Evolutionary conservation across 2,113 vertebrate genomes (phyloP), one percentile per base, ranked within the genome.

Genomic region (Cairina moschata): DNA sequence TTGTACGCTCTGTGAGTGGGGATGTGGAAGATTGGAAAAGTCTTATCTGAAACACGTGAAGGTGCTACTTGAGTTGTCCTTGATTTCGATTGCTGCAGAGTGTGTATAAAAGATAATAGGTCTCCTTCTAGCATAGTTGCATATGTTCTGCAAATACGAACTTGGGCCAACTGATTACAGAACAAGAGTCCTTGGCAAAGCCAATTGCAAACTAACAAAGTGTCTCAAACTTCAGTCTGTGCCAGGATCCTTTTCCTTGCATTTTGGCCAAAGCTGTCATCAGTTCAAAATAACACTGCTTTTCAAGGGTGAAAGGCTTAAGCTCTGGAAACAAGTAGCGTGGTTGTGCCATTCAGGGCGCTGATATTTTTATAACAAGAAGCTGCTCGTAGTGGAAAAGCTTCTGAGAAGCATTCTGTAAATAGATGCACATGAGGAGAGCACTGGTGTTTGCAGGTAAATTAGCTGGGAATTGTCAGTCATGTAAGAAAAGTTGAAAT

Each of bases 381-480:
- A 65, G 52, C 69, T 93, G 38, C 48, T 92, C 5, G 3, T 56
- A 14, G 11, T 48, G 74, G 79, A 90, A 83, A 50, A 36, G 36
- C 40, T 20, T 62, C 74, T 67, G 82, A 79, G 63, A 87, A 44
- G 42, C 17, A 50, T 36, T 36, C 87, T 77, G 50, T 60, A 66
- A 87, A 40, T 55, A 80, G 67, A 59, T 67, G 50, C 71, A 69
- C 1, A 0, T 62, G 63, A 95, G 67, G 63, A 86, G 79, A 83
- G 29, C 65, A 3, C 59, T 74, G 76, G 63, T 29, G 9, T 54
- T 54, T 86, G 90, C 72, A 9, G 22, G 62, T 91, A 68, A 91
- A 95, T 93, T 84, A 89, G 48, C 74, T 91, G 83, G 75, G 81
- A 88, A 50, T 59, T 95, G 38, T 95, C 88, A 56, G 79, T 71